Conservation (phyloP, 2,113 vertebrate species). For the Microcebus ravelobensis region DNA sequence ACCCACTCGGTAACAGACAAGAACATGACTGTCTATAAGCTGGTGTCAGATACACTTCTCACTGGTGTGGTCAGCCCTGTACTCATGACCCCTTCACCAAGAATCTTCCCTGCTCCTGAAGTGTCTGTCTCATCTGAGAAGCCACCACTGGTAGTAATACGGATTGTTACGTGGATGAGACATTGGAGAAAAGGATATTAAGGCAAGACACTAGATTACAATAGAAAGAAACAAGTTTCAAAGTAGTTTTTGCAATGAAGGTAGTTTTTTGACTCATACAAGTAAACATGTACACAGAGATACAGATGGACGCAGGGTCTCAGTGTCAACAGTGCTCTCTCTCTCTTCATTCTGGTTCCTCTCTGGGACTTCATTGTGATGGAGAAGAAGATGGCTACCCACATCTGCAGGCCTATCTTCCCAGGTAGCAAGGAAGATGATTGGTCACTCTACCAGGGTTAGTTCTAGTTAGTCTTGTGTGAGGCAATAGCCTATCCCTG, state of each 20-base stretch:
- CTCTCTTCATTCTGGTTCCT: background rate
- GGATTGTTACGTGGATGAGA: background rate
- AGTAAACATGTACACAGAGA: background rate
- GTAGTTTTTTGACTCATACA: background rate
- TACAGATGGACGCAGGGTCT: background rate
- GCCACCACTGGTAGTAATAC: background rate
- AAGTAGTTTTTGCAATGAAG: background rate
- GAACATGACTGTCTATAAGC: accelerated
- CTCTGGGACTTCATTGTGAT: background rate
- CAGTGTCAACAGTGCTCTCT: background rate
- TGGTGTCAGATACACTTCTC: background rate
- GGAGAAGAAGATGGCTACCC: background rate
- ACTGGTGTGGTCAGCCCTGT: background rate
- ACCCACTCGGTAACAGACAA: background rate
- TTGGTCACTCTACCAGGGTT: background rate
- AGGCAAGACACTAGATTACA: background rate
- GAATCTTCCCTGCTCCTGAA: background rate
- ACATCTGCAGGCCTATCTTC: background rate
- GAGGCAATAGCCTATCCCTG: background rate
- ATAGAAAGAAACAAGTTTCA: background rate
- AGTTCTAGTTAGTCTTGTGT: background rate
- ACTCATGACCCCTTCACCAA: background rate
- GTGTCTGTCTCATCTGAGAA: background rate
- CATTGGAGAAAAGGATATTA: background rate
- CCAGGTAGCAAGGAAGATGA: background rate